Conservation (phyloP, 2,113 vertebrate genomes). For the Donacobius atricapilla region DNA sequence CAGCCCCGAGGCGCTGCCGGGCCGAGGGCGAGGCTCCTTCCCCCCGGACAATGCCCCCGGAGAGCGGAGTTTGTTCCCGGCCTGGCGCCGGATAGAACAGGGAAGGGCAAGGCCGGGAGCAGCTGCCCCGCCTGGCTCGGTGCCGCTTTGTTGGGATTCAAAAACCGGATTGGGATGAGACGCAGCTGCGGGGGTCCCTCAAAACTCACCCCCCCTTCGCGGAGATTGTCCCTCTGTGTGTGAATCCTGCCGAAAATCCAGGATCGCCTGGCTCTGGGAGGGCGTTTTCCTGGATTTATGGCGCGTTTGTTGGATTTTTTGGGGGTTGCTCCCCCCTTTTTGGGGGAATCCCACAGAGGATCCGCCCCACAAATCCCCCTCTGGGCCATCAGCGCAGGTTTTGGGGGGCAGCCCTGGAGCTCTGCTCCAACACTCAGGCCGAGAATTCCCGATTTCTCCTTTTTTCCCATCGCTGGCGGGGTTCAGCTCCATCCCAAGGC, state of each 20-base stretch:
- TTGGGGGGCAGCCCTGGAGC: rapidly evolving
- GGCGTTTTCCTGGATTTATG: rapidly evolving
- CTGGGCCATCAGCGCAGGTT: rapidly evolving
- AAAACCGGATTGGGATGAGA: background rate
- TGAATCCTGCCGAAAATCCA: background rate
- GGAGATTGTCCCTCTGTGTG: background rate
- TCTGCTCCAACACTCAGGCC: background rate
- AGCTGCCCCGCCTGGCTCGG: background rate
- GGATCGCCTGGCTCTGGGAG: background rate
- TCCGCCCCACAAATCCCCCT: background rate
- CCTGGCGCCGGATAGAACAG: background rate
- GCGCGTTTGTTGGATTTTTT: background rate
- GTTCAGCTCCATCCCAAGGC: background rate
- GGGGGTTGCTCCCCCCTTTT: too few species aligned
- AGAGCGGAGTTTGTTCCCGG: background rate
- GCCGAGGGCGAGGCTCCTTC: background rate
- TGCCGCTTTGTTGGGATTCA: background rate
- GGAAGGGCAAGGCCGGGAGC: background rate
- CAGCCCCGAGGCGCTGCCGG: background rate
- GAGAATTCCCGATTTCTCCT: background rate
- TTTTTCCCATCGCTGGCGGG: rapidly evolving
- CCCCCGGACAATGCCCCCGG: constrained; percentile 1
- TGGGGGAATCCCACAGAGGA: background rate
- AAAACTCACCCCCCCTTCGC: background rate
- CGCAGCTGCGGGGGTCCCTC: rapidly evolving